Evolutionary conservation across 2,888 invertebrate genomes (phyloP), one percentile per base, ranked within the genome.

Genomic region (Yponomeuta cagnagella): DNA sequence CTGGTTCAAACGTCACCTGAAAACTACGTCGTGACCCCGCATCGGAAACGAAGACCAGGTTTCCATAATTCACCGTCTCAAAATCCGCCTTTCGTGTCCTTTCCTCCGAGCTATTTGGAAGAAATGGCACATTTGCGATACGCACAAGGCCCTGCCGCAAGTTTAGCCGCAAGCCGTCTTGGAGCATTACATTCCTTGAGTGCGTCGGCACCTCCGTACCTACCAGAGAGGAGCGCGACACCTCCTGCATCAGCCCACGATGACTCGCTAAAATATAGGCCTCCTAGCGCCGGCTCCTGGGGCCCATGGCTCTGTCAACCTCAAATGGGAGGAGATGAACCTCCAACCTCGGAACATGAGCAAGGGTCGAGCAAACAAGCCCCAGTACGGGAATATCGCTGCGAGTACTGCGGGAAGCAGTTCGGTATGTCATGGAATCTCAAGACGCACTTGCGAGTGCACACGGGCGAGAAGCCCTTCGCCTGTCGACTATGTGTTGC

Each of bases 381-480:
- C 74, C 95, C 96, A 70, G 96, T 96, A 67, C 94, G 97, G 72
- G 97, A 97, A 84, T 97, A 97, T 84, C 95, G 97, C 73, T 97
- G 97, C 83, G 96, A 96, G 82, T 97, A 97, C 85, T 97, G 97
- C 85, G 97, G 97, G 72, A 97, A 97, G 88, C 97, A 97, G 86
- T 97, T 97, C 79, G 97, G 97, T 73, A 97, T 97, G 97, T 97
- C 97, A 72, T 97, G 97, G 97, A 97, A 97, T 93, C 93, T 97
- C 80, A 97, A 97, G 86, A 97, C 97, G 73, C 97, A 97, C 88
- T 93, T 97, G 72, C 93, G 97, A 81, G 97, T 97, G 33, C 97
- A 97, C 81, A 97, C 97, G 0, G 97, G 97, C 72, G 97, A 97
- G 78, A 97, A 97, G 83, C 97, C 97, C 0, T 97, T 97, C 82